These are phyloP conservation scores for Aythya baeri DNA, from an alignment of 2,113 vertebrate genomes.

Conservation along the genomic window DNA sequence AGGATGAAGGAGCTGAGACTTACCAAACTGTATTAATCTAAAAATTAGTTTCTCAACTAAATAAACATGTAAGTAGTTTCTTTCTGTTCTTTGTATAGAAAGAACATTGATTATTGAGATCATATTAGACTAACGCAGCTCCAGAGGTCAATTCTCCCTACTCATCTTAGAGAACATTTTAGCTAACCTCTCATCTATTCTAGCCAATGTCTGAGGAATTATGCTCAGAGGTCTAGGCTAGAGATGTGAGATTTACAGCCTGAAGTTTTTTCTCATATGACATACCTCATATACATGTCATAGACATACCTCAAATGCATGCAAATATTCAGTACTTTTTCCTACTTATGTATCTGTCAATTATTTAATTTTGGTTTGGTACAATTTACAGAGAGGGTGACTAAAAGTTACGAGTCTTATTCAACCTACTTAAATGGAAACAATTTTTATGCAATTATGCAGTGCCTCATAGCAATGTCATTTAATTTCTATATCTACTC, in stretches of 20 bases:
- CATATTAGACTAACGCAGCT: neutral
- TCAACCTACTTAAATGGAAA: neutral
- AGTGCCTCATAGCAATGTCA: neutral
- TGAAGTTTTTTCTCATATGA: neutral
- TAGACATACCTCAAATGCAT: neutral
- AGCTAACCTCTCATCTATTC: neutral
- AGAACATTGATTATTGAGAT: neutral
- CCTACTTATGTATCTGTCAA: neutral
- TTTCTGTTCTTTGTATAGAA: neutral
- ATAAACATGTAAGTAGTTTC: neutral
- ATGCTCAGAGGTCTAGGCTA: neutral
- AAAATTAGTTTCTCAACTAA: neutral
- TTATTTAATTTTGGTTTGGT: neutral
- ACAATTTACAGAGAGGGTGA: neutral
- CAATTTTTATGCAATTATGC: neutral
- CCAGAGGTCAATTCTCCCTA: neutral
- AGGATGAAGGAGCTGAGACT: neutral
- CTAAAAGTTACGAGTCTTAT: neutral
- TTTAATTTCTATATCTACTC: neutral
- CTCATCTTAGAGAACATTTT: neutral
- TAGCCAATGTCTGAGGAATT: neutral
- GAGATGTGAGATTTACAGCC: neutral
- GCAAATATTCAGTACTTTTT: neutral
- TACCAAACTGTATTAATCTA: neutral
- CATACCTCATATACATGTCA: neutral